Conservation (phyloP, 2,113 vertebrate genomes). For the Lanius ludovicianus region DNA sequence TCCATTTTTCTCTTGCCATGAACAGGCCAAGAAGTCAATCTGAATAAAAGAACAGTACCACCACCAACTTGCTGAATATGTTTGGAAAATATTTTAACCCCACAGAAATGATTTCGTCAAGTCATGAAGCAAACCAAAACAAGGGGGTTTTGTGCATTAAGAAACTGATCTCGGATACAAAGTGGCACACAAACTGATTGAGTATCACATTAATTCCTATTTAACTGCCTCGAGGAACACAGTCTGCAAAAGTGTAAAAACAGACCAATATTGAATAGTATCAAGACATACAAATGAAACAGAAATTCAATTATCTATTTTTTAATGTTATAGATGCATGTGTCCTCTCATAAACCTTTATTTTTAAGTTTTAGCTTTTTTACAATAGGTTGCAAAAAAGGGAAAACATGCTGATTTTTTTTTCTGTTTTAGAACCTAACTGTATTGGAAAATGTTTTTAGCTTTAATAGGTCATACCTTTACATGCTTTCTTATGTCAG, state of each 20-base stretch:
- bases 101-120: background rate
- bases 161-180: background rate
- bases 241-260: background rate
- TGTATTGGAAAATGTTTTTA: background rate
- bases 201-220: background rate
- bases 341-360: background rate
- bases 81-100: background rate
- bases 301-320: background rate
- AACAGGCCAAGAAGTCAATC: background rate
- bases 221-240: background rate
- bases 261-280: background rate
- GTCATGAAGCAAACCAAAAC: background rate
- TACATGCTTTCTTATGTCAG: background rate
- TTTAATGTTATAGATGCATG: background rate
- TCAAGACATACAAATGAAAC: background rate
- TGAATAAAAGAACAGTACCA: background rate
- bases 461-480: background rate
- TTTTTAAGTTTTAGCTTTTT: background rate
- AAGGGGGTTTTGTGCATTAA: background rate
- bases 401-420: background rate
- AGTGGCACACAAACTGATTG: background rate
- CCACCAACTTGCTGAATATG: background rate
- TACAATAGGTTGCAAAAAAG: background rate
- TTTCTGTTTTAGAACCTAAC: background rate
- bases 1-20: background rate